Base-by-base conservation (phyloP, 2,113 vertebrate genomes). In the Bathybates hornii region DNA sequence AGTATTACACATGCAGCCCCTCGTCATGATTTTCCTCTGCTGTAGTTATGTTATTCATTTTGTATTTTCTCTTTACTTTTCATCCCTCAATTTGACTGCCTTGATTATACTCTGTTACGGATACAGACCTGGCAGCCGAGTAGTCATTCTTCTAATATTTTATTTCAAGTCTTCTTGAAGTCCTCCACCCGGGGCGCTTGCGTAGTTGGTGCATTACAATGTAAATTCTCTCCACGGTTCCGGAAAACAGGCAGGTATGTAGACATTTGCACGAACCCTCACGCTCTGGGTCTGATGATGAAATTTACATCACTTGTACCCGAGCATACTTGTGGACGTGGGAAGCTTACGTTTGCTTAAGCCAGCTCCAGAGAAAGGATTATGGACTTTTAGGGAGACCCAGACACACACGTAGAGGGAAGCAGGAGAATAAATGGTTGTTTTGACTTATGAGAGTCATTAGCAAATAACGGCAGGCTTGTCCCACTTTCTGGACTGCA, bases 321-420 rank as follows among this genome's bases (percentile, higher is more conserved):
- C 9, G 5, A 27, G 68, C 21, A 5, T 21, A 41, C 36, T 68
- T 36, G 36, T 41, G n/a, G 41, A 73, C 6, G 2, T 48, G 21
- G 38, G 24, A 27, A 45, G 38, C 68, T 73, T 73, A 45, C 5
- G 76, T 86, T 16, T 6, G 13, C 66, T 89, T 92, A 93, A 89
- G 89, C 45, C 79, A 24, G 76, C 57, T 90, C 87, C 90, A 91
- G 59, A 86, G 36, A 92, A 84, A 54, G 10, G 86, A 73, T 68
- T 38, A 21, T 38, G 63, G 10, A 68, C 63, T 68, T 89, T 86
- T 84, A 19, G 6, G 43, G 19, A 78, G 16, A 76, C 10, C 10
- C 16, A 32, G 24, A 76, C 71, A 50, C 43, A 32, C 21, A 78
- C 16, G 10, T 10, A 19, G 21, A 32, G 1, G 16, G 24, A 50